Base-by-base conservation (phyloP, 2,113 vertebrate genomes). In the Pterocles orientalis region DNA sequence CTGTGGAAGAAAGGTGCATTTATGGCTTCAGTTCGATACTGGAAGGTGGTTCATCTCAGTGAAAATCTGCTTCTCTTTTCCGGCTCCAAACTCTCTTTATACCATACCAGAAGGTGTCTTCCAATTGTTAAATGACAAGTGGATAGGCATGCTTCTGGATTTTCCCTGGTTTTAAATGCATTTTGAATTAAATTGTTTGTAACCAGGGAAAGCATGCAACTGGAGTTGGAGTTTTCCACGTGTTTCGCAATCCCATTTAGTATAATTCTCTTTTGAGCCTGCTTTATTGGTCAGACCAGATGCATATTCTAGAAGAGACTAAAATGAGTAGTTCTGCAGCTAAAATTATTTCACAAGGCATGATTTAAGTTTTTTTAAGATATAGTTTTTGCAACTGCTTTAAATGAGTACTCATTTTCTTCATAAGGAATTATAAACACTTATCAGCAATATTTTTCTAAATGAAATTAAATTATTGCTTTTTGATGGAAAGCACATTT, bases 401-500 rank as follows among this genome's bases (percentile, higher is more conserved):
- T 87, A 88, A 95, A 86, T 61, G 56, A 94, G n/a, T 62, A 66
- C 18, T n/a, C 9, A n/a, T 82, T 90, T 82, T 80, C 41, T 77
- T 81, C 24, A 21, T 83, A 31, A 91, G 47, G 10, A 29, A 82
- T 86, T 93, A n/a, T 70, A 60, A 93, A 64, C 12, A 34, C 2
- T 88, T 82, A 71, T 15, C 45, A 92, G 31, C 39, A 88, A 47
- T 82, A 20, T 68, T 58, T 88, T 77, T 80, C 19, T 66, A 82
- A 84, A 24, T 61, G 4, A 75, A 36, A 21, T 11, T 62, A 73
- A 86, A 78, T 36, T 3, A 36, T 66, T 65, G 12, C 5, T 51
- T 92, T 88, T 62, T 81, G 51, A 65, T 47, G 25, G 86, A 39
- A 5, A 88, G n/a, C 45, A 77, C 17, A 53, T 76, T 94, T 65